Conservation (phyloP, 2,113 vertebrate species). For the Malurus melanocephalus region DNA sequence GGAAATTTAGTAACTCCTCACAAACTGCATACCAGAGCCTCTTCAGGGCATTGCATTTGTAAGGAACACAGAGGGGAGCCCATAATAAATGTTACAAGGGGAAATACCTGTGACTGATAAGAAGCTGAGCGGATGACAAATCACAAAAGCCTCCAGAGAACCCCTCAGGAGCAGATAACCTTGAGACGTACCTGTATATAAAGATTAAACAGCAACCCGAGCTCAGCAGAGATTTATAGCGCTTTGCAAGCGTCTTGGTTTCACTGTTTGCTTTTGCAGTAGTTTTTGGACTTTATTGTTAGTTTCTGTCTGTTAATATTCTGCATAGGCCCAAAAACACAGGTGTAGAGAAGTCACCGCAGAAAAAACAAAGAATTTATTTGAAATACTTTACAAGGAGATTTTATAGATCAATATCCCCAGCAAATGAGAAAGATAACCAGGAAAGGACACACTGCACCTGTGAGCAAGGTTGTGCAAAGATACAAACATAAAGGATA, state of each 20-base stretch:
- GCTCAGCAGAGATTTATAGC: constrained; percentile 64
- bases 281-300: constrained; percentile 68
- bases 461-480: constrained; percentile 17
- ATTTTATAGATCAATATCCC: constrained; percentile 40
- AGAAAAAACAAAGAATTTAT: constrained; percentile 27
- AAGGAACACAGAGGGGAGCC: constrained; percentile 22
- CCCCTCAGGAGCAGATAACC: constrained; percentile 72
- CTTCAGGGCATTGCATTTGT: background rate
- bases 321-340: constrained; percentile 31
- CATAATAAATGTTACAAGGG: constrained; percentile 55
- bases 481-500: constrained; percentile 25
- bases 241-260: constrained; percentile 61
- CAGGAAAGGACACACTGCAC: constrained; percentile 40
- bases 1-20: constrained; percentile 5
- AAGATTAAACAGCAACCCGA: constrained; percentile 72
- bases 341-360: background rate
- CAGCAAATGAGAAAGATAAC: constrained; percentile 36
- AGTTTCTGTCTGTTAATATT: constrained; percentile 68
- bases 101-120: constrained; percentile 65
- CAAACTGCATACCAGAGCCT: background rate
- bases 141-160: constrained; percentile 24
- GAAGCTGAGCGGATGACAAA: constrained; percentile 57
- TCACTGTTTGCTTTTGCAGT: constrained; percentile 68
- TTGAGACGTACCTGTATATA: constrained; percentile 70
- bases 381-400: constrained; percentile 54